Conservation (phyloP, 2,113 vertebrate genomes). For the Steatornis caripensis region DNA sequence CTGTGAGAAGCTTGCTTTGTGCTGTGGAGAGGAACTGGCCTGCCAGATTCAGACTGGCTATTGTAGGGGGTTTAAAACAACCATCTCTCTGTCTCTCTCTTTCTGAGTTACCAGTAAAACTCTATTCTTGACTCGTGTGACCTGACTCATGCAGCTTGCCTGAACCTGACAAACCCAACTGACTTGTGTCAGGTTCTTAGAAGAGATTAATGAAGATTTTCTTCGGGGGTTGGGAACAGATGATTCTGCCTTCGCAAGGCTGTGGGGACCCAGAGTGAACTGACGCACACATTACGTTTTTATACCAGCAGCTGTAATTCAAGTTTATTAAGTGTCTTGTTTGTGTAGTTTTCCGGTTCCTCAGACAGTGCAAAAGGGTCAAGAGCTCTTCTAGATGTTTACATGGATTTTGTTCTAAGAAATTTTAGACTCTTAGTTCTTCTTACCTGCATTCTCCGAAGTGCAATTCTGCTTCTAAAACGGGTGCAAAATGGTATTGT, state of each 20-base stretch:
- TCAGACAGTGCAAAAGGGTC: not conserved
- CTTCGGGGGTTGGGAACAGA: not conserved
- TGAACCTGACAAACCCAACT: not conserved
- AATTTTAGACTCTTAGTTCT: not conserved
- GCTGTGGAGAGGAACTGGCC: constrained; percentile 25
- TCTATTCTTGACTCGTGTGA: not conserved
- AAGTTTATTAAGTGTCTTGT: not conserved
- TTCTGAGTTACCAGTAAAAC: not conserved
- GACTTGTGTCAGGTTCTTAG: not conserved
- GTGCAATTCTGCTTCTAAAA: not conserved
- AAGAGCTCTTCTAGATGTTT: not conserved
- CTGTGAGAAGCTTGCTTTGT: constrained; percentile 47
- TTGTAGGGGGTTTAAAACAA: constrained; percentile 16
- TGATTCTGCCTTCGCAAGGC: not conserved
- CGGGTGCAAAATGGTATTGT: not conserved
- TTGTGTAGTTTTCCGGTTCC: not conserved
- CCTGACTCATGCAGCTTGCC: not conserved
- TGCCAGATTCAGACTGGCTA: constrained; percentile 16
- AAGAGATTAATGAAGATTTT: not conserved
- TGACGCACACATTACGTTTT: not conserved
- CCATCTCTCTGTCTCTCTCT: constrained; percentile 2
- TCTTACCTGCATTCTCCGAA: not conserved
- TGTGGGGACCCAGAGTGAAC: not conserved
- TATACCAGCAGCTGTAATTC: not conserved
- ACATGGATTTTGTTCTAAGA: not conserved